Conservation (phyloP, 2,888 invertebrate species). For the Autographa pulchrina region DNA sequence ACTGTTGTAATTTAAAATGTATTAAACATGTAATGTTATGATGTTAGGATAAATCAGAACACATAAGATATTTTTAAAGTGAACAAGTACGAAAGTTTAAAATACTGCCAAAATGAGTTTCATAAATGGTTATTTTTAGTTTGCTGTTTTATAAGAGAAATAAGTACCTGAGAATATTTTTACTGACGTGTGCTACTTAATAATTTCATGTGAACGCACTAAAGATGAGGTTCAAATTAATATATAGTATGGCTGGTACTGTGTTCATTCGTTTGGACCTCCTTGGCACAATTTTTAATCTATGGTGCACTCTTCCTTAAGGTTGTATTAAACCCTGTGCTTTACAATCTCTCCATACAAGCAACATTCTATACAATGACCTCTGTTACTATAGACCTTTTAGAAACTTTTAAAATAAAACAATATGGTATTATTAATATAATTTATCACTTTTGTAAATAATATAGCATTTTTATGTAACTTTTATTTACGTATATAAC, state of each 20-base stretch:
- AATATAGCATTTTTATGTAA: conserved; percentile 2
- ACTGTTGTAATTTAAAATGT: conserved; percentile 47
- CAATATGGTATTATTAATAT: background rate
- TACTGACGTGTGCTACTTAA: conserved; percentile 37
- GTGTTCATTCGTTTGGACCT: conserved; percentile 29
- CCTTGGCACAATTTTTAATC: conserved; percentile 8
- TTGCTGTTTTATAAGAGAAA: conserved; percentile 40
- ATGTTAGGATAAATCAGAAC: conserved; percentile 16
- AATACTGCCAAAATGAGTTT: conserved; percentile 26
- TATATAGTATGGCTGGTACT: conserved; percentile 59
- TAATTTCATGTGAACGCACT: conserved; percentile 49
- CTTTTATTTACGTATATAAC: conserved; percentile 30
- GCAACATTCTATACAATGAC: conserved; percentile 30
- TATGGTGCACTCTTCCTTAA: conserved; percentile 51
- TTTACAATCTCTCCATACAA: conserved; percentile 41
- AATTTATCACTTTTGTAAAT: conserved; percentile 2
- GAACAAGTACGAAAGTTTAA: conserved; percentile 35
- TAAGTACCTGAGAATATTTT: conserved; percentile 60
- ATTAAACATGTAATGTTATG: conserved; percentile 23
- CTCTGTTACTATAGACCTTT: background rate
- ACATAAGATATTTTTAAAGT: conserved; percentile 18
- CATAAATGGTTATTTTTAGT: conserved; percentile 40
- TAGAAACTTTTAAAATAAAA: background rate
- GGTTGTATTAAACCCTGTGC: conserved; percentile 33
- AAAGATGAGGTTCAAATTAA: conserved; percentile 34